Evolutionary conservation across 2,888 invertebrate species (phyloP), one percentile per base, ranked within the genome.

Genomic region (Desoria tigrina): DNA sequence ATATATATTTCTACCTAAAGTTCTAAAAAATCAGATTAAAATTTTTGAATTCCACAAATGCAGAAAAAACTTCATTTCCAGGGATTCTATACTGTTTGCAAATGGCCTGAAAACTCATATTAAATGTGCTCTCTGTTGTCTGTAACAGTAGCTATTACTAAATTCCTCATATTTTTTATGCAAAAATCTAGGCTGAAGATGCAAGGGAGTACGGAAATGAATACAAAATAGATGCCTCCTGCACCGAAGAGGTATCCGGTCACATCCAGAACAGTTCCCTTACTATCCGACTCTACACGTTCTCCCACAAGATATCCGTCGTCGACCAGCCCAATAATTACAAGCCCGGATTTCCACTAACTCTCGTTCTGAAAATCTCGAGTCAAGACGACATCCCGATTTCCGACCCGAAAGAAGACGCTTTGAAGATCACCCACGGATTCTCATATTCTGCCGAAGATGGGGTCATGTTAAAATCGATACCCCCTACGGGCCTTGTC

Each of bases 191-290:
- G 21, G 4, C 24, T 26, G 51, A 28, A 26, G 81, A 94, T 61
- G 86, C 85, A 28, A 90, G 89, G 76, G 91, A 92, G 57, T 90
- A 87, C 75, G 88, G 89, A 76, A 84, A 92, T 74, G 88, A 88
- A 24, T 86, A 95, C 55, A 86, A 90, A 32, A 85, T 96, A 55
- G 88, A 92, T 78, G 95, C 93, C 0, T 87, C 90, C 4, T 88
- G 96, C 2, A 94, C 94, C 79, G 97, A 97, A 82, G 87, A 87
- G 61, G 84, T 92, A 73, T 96, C 96, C 1, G 86, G 90, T n/a
- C 39, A 57, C 6, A 21, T 57, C 6, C 39, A 42, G n/a, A 57
- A 57, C 42, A 37, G 87, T 23, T 85, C 90, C 0, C 83, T 86
- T 0, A 84, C 88, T 68, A 83, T 92, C 42, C 84, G 87, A 61